These are phyloP conservation scores for Sternarchorhynchus goeldii DNA, from an alignment of 2,797 vertebrate species.

Conservation along the genomic window DNA sequence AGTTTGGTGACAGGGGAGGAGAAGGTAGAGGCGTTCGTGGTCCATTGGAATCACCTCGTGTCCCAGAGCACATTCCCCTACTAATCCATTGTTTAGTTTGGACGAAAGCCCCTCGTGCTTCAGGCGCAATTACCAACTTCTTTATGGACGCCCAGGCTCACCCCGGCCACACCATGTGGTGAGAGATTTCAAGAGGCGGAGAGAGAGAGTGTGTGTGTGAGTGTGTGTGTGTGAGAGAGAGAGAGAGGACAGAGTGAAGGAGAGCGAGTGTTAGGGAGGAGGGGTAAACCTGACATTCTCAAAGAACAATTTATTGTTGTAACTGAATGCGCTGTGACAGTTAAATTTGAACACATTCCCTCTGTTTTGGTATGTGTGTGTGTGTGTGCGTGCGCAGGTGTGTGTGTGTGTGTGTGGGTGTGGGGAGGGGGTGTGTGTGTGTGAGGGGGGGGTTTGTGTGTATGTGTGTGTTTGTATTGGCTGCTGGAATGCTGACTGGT, in stretches of 20 bases:
- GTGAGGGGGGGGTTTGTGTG: conserved; percentile 41
- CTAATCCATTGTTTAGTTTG: conserved; percentile 58
- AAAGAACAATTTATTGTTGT: conserved; percentile 75
- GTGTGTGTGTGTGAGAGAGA: conserved; percentile 27
- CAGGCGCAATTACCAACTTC: conserved; percentile 47
- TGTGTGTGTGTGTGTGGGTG: conserved; percentile 51
- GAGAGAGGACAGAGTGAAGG: conserved; percentile 7
- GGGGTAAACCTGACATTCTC: conserved; percentile 63
- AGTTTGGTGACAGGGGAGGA: conserved; percentile 38
- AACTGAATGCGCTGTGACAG: conserved; percentile 71
- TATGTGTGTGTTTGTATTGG: conserved; percentile 56
- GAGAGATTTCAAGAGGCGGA: conserved; percentile 43
- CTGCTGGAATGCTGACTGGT: conserved; percentile 69
- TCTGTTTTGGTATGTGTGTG: conserved; percentile 34
- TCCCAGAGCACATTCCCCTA: conserved; percentile 43
- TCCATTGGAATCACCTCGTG: conserved; percentile 32
- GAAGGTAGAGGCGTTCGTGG: conserved; percentile 33
- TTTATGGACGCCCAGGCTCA: conserved; percentile 37
- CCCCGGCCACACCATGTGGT: conserved; percentile 30
- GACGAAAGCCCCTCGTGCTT: conserved; percentile 43
- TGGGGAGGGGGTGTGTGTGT: conserved; percentile 55
- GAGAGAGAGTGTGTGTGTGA: conserved; percentile 29
- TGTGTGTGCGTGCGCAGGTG: conserved; percentile 50
- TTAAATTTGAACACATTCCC: conserved; percentile 64
- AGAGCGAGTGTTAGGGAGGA: conserved; percentile 3